These are phyloP conservation scores for Melinaea marsaeus DNA, from an alignment of 2,888 invertebrate genomes.

Conservation along the genomic window DNA sequence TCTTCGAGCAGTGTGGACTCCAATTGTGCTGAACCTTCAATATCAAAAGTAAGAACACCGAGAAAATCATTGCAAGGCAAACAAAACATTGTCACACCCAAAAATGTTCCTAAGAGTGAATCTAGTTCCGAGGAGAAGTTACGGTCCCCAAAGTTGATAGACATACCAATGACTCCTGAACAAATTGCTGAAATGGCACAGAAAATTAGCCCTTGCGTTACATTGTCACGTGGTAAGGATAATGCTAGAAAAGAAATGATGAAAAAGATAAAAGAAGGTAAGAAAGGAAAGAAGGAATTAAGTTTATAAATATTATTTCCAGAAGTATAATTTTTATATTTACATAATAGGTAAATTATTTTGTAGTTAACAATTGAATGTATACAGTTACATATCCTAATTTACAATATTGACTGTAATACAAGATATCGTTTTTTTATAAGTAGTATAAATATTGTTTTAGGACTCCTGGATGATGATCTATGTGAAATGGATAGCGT, in stretches of 20 bases:
- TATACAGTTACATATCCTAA: no score
- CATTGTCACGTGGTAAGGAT: constrained; percentile 78
- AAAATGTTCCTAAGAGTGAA: constrained; percentile 54
- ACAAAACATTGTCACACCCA: not conserved
- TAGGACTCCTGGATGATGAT: constrained; percentile 62
- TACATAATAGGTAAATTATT: no score
- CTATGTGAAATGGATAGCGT: constrained; percentile 54
- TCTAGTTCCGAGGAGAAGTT: constrained; percentile 60
- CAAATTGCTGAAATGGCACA: constrained; percentile 45
- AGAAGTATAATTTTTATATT: no score
- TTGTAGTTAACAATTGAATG: no score
- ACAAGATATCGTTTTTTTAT: no score
- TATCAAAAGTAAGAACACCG: not conserved
- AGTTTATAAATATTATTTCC: no score
- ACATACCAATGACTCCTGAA: constrained; percentile 47
- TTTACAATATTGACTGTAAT: no score
- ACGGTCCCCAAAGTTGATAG: constrained; percentile 50
- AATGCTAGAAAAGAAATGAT: constrained; percentile 78
- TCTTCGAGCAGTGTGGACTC: constrained; percentile 11
- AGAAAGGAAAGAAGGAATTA: constrained; percentile 6
- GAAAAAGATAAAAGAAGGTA: constrained; percentile 64
- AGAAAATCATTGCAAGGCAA: not conserved
- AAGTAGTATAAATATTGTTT: constrained; percentile 1
- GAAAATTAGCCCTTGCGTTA: constrained; percentile 73
- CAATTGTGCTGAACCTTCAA: not conserved